Conservation (phyloP, 2,888 invertebrate species). For the Argyresthia albistria region DNA sequence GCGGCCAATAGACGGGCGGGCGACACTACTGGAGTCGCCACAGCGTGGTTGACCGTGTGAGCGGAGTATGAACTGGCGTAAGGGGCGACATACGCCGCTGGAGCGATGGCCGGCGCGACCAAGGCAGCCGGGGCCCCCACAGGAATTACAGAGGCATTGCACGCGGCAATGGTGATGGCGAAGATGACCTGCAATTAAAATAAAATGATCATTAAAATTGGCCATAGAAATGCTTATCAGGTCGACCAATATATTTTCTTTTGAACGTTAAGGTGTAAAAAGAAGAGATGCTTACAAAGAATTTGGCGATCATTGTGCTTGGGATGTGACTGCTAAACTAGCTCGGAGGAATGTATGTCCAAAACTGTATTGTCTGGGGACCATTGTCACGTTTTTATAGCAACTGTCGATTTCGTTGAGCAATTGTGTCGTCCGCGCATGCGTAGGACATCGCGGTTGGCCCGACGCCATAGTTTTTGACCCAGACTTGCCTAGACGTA, state of each 20-base stretch:
- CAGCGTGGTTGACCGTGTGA: slow-evolving; percentile 81
- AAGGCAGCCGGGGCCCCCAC: slow-evolving; percentile 67
- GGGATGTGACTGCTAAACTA: slow-evolving; percentile 56
- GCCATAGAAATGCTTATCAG: no score
- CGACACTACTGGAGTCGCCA: slow-evolving; percentile 76
- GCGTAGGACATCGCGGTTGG: slow-evolving; percentile 49
- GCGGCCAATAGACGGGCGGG: slow-evolving; percentile 32
- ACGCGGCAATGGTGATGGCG: slow-evolving; percentile 40
- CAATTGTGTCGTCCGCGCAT: slow-evolving; percentile 36
- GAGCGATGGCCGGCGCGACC: slow-evolving; percentile 61
- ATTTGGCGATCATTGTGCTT: slow-evolving; percentile 69
- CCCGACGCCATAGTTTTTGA: slow-evolving; percentile 43
- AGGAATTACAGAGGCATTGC: slow-evolving; percentile 43
- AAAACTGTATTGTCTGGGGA: slow-evolving; percentile 55
- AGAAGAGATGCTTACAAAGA: slow-evolving; percentile 42
- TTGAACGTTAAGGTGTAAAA: no score
- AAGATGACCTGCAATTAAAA: slow-evolving; percentile 41
- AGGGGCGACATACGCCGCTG: slow-evolving; percentile 76
- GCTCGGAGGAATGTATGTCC: slow-evolving; percentile 31
- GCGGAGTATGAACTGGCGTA: slow-evolving; percentile 84
- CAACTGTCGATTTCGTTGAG: slow-evolving; percentile 41
- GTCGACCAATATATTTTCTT: no score
- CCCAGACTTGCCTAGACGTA: slow-evolving; percentile 47
- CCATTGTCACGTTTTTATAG: slow-evolving; percentile 55
- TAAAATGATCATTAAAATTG: slow-evolving; percentile 1